Evolutionary conservation across 2,888 invertebrate genomes (phyloP), one percentile per base, ranked within the genome.

Genomic region (Congeria kusceri): DNA sequence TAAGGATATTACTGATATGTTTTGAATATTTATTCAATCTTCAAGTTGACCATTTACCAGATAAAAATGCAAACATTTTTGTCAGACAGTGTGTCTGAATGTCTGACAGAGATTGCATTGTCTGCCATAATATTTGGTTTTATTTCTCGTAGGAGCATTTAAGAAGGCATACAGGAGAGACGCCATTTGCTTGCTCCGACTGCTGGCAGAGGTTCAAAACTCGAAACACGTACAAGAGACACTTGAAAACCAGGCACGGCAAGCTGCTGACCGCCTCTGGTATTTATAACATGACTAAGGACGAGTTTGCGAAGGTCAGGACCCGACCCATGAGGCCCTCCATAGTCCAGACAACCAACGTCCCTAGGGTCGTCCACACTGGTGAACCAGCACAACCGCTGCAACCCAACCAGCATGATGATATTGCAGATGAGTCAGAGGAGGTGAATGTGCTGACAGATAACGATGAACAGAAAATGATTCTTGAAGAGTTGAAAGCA

Each of bases 141-240:
- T 53, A 20, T 53, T 53, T 44, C 64, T 84, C 84, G 7, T 67
- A 92, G 92, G 92, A 95, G 86, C 95, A 95, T 87, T 92, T 95
- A 39, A 91, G 95, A 53, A 92, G 95, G 27, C 95, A 95, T 87
- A 92, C 92, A 9, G 92, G 92, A 23, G 92, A 92, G 80, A 92
- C 92, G 1, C 92, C 93, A 53, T 93, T 91, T 85, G 87, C 89
- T 49, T 93, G 93, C 77, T 77, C 77, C 13, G 91, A 92, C 74
- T 93, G 93, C 83, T 87, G 89, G 9, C 87, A 88, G 63, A 88
- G 95, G 85, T 95, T 95, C 86, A 95, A 95, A 90, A 95, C 95
- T 0, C 92, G 95, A 39, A 95, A 95, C 87, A 95, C 95, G 0
- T 95, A 95, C 90, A 95, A 95, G 86, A 93, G 95, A 1, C 95